These are phyloP conservation scores for Lonchura striata DNA, from an alignment of 2,113 vertebrate species.

Conservation along the genomic window DNA sequence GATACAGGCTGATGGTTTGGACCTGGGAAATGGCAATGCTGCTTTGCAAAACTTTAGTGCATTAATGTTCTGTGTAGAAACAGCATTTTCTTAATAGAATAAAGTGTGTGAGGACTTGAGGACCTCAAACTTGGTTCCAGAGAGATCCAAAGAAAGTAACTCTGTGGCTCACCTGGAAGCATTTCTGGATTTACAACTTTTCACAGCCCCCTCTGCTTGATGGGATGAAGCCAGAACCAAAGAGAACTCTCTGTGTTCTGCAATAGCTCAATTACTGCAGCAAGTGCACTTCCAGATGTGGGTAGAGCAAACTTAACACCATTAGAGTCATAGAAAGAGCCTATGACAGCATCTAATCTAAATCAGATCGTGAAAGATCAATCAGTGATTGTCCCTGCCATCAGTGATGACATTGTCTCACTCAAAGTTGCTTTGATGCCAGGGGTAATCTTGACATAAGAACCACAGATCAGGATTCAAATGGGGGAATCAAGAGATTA, in stretches of 20 bases:
- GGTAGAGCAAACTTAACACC: neutral
- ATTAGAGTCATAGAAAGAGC: neutral
- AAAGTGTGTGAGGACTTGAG: neutral
- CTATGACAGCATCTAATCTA: neutral
- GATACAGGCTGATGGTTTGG: neutral
- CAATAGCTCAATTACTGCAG: neutral
- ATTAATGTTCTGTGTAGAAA: neutral
- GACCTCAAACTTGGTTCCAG: neutral
- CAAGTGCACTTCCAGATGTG: neutral
- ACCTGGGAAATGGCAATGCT: neutral
- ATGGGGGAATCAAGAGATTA: neutral
- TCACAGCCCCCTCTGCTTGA: neutral
- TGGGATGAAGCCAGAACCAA: neutral
- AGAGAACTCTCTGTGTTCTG: neutral
- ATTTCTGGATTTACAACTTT: neutral
- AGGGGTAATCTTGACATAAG: neutral
- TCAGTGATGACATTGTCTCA: neutral
- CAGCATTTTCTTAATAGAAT: neutral
- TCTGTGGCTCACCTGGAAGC: neutral
- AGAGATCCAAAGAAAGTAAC: neutral
- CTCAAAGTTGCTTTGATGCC: neutral
- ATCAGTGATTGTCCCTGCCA: conserved; percentile 7
- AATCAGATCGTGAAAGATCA: conserved; percentile 28
- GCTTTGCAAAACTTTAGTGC: neutral
- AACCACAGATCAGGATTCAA: neutral